A percentile compares a stretch with the other conserved stretches of the same genome.
Evolutionary conservation across 2,888 invertebrate species (phyloP).

Genomic region (Himalopsyche anomala): DNA sequence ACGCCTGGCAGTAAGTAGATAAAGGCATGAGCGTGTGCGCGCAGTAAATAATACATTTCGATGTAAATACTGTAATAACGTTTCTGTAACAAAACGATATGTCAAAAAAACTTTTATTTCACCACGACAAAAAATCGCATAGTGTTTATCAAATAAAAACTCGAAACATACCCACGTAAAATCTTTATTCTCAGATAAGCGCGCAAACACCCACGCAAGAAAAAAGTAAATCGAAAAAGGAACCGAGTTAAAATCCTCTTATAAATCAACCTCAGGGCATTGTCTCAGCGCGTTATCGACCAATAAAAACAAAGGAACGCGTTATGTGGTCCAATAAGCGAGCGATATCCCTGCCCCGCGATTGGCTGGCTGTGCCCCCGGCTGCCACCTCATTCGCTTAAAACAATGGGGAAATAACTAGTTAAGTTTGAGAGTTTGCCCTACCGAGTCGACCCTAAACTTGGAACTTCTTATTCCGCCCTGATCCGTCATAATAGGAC

Average conservation of each 20-base stretch:
- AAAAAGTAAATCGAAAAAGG: constrained; percentile 50
- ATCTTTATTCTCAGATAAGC: too few relatives aligned
- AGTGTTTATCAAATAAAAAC: too few relatives aligned
- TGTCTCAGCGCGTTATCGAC: constrained; percentile 63
- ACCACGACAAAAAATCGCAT: too few relatives aligned
- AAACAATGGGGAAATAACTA: constrained; percentile 63
- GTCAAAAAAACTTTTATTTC: too few relatives aligned
- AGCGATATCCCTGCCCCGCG: constrained; percentile 54
- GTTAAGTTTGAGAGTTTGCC: constrained; percentile 56
- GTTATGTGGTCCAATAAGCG: constrained; percentile 63
- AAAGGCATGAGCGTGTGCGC: too few relatives aligned
- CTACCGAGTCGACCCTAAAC: constrained; percentile 42
- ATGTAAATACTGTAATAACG: too few relatives aligned
- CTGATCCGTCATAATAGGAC: constrained; percentile 41
- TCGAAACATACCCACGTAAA: too few relatives aligned
- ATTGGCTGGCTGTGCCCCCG: constrained; percentile 60
- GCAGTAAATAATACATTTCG: too few relatives aligned
- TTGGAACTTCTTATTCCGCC: constrained; percentile 41
- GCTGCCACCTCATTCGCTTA: constrained; percentile 48
- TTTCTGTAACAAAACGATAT: too few relatives aligned
- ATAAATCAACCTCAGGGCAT: constrained; percentile 61
- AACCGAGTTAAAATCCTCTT: constrained; percentile 52
- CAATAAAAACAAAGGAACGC: constrained; percentile 66
- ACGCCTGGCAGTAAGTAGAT: too few relatives aligned
- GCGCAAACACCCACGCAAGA: constrained; percentile 15